Evolutionary conservation across 2,797 vertebrate genomes (phyloP).

Genomic region (Ptychadena robeensis): DNA sequence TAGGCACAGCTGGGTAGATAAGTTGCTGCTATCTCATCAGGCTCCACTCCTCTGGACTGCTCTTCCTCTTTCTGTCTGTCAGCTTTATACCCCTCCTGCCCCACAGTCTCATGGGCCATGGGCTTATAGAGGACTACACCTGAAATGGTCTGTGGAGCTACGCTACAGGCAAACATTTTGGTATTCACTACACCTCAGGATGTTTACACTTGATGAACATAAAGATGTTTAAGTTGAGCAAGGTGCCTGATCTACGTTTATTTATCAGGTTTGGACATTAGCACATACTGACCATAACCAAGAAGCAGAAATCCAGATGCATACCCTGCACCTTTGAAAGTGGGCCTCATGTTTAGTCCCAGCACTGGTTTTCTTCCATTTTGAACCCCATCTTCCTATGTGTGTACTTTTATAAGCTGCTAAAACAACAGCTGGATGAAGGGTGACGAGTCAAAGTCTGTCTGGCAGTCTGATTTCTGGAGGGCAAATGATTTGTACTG

Average conservation of each 20-base stretch:
- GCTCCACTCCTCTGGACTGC: no score
- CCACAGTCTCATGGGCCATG: no score
- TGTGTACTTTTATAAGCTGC: background rate
- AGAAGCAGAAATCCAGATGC: background rate
- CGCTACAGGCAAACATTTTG: no score
- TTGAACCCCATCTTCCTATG: background rate
- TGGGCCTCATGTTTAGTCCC: background rate
- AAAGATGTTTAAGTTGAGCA: no score
- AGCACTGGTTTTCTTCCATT: background rate
- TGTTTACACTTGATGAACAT: background rate
- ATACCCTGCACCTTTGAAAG: no score
- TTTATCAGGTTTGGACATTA: background rate
- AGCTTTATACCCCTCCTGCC: no score
- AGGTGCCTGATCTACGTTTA: background rate
- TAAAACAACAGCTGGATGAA: conserved; percentile 42
- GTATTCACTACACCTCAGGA: no score
- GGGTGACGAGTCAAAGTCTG: conserved; percentile 20
- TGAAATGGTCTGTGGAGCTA: no score
- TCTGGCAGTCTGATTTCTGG: conserved; percentile 29
- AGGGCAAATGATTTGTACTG: conserved; percentile 42
- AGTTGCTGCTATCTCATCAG: no score
- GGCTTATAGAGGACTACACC: no score
- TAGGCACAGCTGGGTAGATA: no score
- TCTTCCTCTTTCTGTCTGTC: no score
- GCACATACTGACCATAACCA: background rate